Conservation (phyloP, 2,797 vertebrate species). For the Spinus olivaceus region DNA sequence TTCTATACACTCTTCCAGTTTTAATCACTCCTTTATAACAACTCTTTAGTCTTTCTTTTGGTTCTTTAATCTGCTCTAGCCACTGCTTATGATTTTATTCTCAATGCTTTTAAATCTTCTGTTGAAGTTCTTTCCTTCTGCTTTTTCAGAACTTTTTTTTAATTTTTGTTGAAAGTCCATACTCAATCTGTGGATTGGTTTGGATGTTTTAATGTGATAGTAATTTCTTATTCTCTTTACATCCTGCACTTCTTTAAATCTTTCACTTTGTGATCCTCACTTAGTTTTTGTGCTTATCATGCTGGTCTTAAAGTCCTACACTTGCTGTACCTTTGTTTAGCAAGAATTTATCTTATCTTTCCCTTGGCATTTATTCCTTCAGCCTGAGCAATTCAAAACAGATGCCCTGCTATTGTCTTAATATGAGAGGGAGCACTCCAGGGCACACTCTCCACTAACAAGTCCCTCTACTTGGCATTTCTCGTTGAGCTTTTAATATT, state of each 20-base stretch:
- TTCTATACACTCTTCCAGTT: background rate
- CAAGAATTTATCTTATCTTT: slow-evolving; percentile 16
- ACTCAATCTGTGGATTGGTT: background rate
- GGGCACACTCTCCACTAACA: background rate
- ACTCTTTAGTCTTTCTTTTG: background rate
- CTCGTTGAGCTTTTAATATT: slow-evolving; percentile 9
- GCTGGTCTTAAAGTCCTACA: background rate
- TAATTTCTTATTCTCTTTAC: slow-evolving; percentile 9
- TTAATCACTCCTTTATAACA: background rate
- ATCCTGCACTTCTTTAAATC: background rate
- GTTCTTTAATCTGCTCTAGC: background rate
- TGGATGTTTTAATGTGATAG: background rate
- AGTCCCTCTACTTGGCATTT: background rate
- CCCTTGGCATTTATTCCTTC: background rate
- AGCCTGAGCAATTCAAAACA: slow-evolving; percentile 25
- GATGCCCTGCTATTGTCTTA: slow-evolving; percentile 3
- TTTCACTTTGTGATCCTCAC: background rate
- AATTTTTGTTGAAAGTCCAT: background rate
- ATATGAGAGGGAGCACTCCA: slow-evolving; percentile 23
- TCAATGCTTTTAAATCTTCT: background rate
- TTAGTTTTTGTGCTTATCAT: background rate
- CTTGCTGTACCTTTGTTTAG: background rate
- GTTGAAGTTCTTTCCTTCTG: background rate
- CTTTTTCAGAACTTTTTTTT: background rate
- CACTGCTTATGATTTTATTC: background rate